Evolutionary conservation across 2,888 invertebrate genomes (phyloP), one percentile per base, ranked within the genome.

Genomic region (Ophraella communa): DNA sequence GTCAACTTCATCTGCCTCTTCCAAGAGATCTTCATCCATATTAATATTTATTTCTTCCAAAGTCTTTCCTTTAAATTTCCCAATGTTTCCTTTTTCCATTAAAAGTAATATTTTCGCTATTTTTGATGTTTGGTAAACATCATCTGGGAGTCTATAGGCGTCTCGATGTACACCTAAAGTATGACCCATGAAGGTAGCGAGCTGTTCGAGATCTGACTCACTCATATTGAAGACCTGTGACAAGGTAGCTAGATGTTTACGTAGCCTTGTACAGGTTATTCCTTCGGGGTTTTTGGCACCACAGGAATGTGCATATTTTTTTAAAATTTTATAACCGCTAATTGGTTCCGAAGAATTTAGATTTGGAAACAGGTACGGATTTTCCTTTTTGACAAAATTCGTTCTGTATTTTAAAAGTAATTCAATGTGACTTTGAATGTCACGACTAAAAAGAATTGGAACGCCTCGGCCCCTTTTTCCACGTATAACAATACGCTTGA

Each of bases 251-350:
- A 72, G 33, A 56, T 73, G 71, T 54, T 74, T 74, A 33, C 74
- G 33, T n/a, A 73, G 49, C 51, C 55, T 56, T 10, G 72, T 73
- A 1, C 58, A 66, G 7, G 70, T 70, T n/a, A 74, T 53, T 5
- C 66, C 63, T 10, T 55, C 23, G 2, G 73, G 71, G 51, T 74
- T 69, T 70, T 72, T 69, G 11, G 71, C 71, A 8, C 71, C 73
- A 63, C 66, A 66, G 4, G 39, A 8, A 17, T 8, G 42, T 3
- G 70, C 71, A 60, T 72, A 68, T 66, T 71, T 73, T n/a, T 54
- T 49, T 27, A 75, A 52, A 18, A 72, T 44, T 65, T 74, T 74
- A 59, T 73, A 75, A 14, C 75, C 74, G 11, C n/a, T 20, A 23
- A 74, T 57, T 39, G 66, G 56, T 56, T 56, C 4, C 33, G 4